Evolutionary conservation across 2,797 vertebrate genomes (phyloP), one percentile per base, ranked within the genome.

Genomic region (Schizopygopsis pylzovi): DNA sequence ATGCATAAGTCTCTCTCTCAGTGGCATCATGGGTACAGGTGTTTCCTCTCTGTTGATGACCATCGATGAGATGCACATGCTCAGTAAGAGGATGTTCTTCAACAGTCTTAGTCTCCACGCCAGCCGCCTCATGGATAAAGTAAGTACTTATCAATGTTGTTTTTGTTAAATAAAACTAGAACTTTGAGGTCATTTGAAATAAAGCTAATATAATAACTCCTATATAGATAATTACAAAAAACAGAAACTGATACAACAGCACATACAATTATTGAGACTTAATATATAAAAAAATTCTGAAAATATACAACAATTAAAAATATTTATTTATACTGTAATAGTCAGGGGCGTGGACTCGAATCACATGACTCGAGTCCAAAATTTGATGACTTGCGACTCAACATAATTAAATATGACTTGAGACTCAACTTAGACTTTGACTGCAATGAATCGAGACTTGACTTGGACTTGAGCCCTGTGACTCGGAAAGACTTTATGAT

Each of bases 41-140:
- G 96, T 96, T 79, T 94, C 97, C 20, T 96, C 97, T 4, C 87
- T 99, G 81, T 93, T 99, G 92, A 97, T 97, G 84, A 98, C 97
- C 13, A 95, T 98, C 77, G 98, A 99, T 92, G 98, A 99, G 94
- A 99, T 98, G 97, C 98, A 99, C 90, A 89, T 98, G 77, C 95
- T 99, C 86, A 99, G 98, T 93, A 99, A 99, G 93, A 99, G 99
- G 92, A 98, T 99, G 95, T 99, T 99, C 95, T 99, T 99, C 93
- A 99, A 96, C 92, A 98, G 97, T 88, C 93, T 99, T 91, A 97
- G 97, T 91, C 96, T 99, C 89, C 98, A 99, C 82, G 98, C 98
- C 39, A 98, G 96, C 93, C 97, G 96, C 90, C 96, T 99, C 83
- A 97, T 99, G 97, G 98, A 99, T 93, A 99, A 99, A 97, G 98